These are phyloP conservation scores for Triplophysa bombifrons DNA, from an alignment of 2,797 vertebrate species.

Conservation along the genomic window DNA sequence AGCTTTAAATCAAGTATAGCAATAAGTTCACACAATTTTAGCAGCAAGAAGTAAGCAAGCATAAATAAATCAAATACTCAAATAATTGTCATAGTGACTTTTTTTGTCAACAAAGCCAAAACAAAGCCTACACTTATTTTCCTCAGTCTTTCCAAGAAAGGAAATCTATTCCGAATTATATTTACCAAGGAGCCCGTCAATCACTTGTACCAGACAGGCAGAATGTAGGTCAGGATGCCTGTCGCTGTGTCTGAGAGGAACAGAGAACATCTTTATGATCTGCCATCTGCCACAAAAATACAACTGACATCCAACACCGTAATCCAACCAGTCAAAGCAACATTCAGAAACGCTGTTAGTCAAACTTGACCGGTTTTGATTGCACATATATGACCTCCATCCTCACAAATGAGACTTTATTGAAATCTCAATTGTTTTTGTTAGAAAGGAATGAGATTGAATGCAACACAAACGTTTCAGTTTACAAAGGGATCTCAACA, in stretches of 20 bases:
- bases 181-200: neutral
- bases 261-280: conserved; percentile 32
- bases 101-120: neutral
- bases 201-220: conserved; percentile 10
- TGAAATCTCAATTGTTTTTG: neutral
- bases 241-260: conserved; percentile 17
- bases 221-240: conserved; percentile 42
- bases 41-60: neutral
- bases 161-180: conserved; percentile 9
- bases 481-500: too few species aligned
- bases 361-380: neutral
- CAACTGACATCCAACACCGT: conserved; percentile 5
- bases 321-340: conserved; percentile 14
- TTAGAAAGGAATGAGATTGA: neutral
- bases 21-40: neutral
- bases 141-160: neutral
- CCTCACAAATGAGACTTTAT: neutral
- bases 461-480: too few species aligned
- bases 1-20: neutral
- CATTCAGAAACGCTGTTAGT: neutral
- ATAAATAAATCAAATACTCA: neutral
- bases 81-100: neutral
- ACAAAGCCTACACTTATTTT: neutral
- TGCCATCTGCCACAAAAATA: conserved; percentile 31
- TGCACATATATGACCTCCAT: neutral